Percentiles rank a stretch among this genome's conserved stretches.
Evolutionary conservation across 2,113 vertebrate species (phyloP).

Genomic region (Riparia riparia): DNA sequence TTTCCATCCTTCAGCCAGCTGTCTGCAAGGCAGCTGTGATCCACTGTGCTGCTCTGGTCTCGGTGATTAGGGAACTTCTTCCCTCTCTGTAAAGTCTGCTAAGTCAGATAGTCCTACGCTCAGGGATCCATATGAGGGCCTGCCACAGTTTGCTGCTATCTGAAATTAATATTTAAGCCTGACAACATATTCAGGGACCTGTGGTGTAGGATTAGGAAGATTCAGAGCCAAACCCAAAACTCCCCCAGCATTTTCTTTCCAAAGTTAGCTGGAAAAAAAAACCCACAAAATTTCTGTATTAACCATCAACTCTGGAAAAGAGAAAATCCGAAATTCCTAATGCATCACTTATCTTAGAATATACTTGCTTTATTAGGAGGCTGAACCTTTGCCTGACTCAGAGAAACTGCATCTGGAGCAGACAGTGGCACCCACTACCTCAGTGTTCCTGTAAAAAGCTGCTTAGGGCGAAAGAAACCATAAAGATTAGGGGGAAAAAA

Average conservation of each 20-base stretch:
- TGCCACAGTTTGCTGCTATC: not conserved
- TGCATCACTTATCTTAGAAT: not conserved
- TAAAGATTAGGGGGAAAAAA: not conserved
- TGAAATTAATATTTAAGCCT: constrained; percentile 30
- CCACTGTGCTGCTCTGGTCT: not conserved
- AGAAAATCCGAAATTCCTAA: not conserved
- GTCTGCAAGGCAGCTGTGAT: not conserved
- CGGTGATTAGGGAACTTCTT: not conserved
- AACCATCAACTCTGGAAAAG: not conserved
- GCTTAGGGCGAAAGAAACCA: not conserved
- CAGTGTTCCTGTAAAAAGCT: not conserved
- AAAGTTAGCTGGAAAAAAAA: not conserved
- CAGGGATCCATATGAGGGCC: not conserved
- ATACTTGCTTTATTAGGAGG: not conserved
- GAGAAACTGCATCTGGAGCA: not conserved
- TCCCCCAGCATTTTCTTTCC: not conserved
- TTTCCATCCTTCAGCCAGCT: not conserved
- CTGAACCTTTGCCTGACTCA: not conserved
- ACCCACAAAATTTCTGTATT: not conserved
- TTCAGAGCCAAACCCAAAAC: not conserved
- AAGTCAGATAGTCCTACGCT: not conserved
- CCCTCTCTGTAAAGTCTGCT: not conserved
- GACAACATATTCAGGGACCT: not conserved
- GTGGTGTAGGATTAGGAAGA: not conserved
- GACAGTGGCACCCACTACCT: not conserved